Evolutionary conservation across 2,113 vertebrate species (phyloP), one percentile per base, ranked within the genome.

Genomic region (Suricata suricatta): DNA sequence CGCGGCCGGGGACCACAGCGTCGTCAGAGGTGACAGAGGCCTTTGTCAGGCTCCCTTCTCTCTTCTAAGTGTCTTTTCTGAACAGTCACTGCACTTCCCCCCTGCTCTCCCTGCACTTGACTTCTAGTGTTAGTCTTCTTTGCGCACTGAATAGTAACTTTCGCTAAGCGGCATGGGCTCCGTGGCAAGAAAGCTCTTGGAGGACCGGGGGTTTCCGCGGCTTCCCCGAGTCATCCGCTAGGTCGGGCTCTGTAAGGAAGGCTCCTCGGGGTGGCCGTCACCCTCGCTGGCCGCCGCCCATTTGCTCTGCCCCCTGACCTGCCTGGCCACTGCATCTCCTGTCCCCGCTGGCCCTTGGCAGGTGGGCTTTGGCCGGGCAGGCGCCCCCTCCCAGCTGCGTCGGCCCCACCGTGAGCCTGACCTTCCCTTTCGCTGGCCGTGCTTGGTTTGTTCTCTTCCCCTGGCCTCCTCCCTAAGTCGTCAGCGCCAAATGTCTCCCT

Each of bases 351-450:
- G 44, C n/a, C 35, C 57, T n/a, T 9, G 2, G 54, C 21, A 57
- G 1, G 17, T 33, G 25, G 27, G 4, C 12, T 50, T 23, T 79
- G 89, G 80, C 80, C 50, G 41, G 50, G 29, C 50, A 54, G 17
- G n/a, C 9, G 68, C 23, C 11, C 38, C 25, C 25, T 25, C 38
- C 7, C 72, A 41, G 72, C 69, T 60, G 52, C 86, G 33, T 38
- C 7, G 2, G n/a, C 4, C 29, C 29, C 13, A 2, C 2, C 5
- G 23, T 15, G 15, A 4, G 27, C n/a, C 29, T 4, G 14, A 17
- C 17, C 5, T n/a, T 44, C 35, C 71, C 29, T 44, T 3, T 7
- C 1, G 3, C 35, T 31, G 10, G 19, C 21, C 31, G 6, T 6
- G 38, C n/a, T 21, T 25, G 9, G 9, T 35, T 38, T 52, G 8